These are phyloP conservation scores for Zosterops borbonicus DNA, from an alignment of 2,113 vertebrate genomes.

Conservation along the genomic window DNA sequence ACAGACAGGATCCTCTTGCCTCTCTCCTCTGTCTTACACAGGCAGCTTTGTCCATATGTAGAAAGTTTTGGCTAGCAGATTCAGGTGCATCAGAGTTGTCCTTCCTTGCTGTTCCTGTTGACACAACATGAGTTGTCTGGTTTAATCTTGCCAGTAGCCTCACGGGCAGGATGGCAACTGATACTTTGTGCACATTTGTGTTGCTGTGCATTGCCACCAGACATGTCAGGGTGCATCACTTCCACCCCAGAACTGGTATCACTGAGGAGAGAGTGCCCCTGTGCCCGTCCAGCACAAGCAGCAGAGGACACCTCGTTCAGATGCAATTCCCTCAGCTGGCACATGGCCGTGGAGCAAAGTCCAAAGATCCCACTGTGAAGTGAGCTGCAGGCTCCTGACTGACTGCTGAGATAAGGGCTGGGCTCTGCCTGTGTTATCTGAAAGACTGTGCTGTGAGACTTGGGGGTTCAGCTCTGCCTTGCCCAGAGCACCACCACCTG, in stretches of 20 bases:
- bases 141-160: neutral
- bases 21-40: neutral
- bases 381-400: neutral
- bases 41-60: neutral
- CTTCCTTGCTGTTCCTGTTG: neutral
- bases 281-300: neutral
- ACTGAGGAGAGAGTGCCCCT: rapidly evolving
- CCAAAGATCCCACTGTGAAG: neutral
- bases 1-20: neutral
- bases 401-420: neutral
- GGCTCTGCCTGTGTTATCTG: neutral
- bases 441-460: neutral
- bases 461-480: neutral
- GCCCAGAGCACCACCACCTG: neutral
- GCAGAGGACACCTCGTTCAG: neutral
- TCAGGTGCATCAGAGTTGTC: rapidly evolving
- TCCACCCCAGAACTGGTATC: neutral
- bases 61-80: neutral
- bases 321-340: neutral
- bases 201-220: neutral
- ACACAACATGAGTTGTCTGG: neutral
- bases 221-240: rapidly evolving
- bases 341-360: neutral
- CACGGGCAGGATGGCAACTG: neutral
- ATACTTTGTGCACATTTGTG: neutral